Evolutionary conservation across 92 coral and sea anemone species (phyloP).

Genomic region (Micromussa lordhowensis): DNA sequence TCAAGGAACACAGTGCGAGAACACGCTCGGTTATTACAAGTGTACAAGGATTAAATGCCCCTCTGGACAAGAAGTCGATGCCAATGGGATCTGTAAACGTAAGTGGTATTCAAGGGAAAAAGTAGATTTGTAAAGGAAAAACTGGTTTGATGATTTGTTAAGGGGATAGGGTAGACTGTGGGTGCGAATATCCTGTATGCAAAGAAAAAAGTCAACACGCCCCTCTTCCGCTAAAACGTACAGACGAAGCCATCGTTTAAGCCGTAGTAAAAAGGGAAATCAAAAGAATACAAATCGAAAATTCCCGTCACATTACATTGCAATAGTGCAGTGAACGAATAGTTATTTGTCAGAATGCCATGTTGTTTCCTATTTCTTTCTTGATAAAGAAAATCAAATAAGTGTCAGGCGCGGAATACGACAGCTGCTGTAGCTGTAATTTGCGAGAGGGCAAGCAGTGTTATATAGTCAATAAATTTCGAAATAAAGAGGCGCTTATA

Average conservation of each 20-base stretch:
- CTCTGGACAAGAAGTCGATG: conserved; percentile 31
- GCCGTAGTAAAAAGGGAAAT: neutral
- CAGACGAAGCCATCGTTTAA: neutral
- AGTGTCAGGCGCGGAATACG: too few species aligned
- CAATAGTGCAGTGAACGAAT: too few species aligned
- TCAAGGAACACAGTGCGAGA: conserved; percentile 23
- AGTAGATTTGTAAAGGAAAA: neutral
- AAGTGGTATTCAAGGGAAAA: neutral
- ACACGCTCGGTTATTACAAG: conserved; percentile 48
- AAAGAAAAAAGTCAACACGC: too few species aligned
- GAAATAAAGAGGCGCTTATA: neutral
- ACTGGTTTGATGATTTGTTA: neutral
- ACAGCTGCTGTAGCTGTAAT: too few species aligned
- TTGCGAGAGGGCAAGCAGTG: too few species aligned
- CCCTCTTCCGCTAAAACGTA: too few species aligned
- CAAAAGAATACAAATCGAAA: neutral
- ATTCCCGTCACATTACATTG: neutral
- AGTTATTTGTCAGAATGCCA: too few species aligned
- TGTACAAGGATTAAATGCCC: conserved; percentile 27
- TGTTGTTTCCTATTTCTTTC: too few species aligned
- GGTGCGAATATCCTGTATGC: too few species aligned
- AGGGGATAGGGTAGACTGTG: neutral
- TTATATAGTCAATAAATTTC: too few species aligned
- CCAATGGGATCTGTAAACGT: conserved; percentile 56
- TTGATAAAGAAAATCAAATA: too few species aligned